Evolutionary conservation across 37 sponge, comb jelly and placozoan species (phyloP).

Genomic region (Halisarca cf. caerulea): DNA sequence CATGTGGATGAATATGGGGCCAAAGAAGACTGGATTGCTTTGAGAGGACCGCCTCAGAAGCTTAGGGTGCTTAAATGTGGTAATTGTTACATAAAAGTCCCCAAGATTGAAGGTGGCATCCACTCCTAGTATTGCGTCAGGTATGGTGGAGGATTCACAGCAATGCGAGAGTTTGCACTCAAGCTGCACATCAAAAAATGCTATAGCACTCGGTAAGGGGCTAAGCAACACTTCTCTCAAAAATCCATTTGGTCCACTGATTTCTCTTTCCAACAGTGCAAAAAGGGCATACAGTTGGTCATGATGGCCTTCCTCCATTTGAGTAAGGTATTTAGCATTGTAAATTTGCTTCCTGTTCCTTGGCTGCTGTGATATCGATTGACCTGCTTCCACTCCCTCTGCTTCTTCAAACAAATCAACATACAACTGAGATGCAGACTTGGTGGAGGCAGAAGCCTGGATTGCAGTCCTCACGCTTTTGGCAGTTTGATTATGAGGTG

Average conservation of each 20-base stretch:
- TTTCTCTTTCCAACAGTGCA: background rate
- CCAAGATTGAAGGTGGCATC: constrained; percentile 45
- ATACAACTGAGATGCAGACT: background rate
- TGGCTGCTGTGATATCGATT: constrained; percentile 28
- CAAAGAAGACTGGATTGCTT: constrained; percentile 29
- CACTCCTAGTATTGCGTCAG: constrained; percentile 4
- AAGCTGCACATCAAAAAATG: background rate
- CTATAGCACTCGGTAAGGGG: constrained; percentile 25
- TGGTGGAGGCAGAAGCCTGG: background rate
- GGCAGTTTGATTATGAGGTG: background rate
- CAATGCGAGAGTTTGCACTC: background rate
- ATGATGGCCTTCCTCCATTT: background rate
- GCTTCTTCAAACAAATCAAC: background rate
- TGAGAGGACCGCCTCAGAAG: constrained; percentile 1
- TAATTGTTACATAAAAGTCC: constrained; percentile 37
- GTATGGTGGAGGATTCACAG: background rate
- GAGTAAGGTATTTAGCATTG: constrained; percentile 5
- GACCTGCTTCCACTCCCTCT: background rate
- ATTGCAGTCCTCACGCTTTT: background rate
- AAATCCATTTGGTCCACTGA: too few species aligned
- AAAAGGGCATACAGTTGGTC: constrained; percentile 33
- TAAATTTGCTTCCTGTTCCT: constrained; percentile 30
- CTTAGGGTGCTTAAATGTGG: background rate
- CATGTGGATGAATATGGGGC: constrained; percentile 44
- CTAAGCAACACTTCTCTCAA: constrained; percentile 13